Base-by-base conservation (phyloP, 2,113 vertebrate species). In the Corynorhinus townsendii region DNA sequence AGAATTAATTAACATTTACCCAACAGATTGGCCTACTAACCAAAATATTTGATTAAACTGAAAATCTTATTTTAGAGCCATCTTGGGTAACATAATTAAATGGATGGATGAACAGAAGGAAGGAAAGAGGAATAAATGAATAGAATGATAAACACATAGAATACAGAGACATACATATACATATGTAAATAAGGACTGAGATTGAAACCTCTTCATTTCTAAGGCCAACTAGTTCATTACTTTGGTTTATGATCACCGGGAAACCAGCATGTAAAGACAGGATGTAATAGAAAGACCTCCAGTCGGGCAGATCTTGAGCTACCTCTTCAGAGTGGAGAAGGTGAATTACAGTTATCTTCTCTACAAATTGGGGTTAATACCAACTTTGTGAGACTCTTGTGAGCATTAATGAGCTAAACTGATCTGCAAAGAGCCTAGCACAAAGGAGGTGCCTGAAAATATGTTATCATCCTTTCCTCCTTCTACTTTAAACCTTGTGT, bases 1-100 rank as follows among this genome's bases (percentile, higher is more conserved):
- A 90, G 11, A 82, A 77, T 69, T 81, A 90, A 71, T 88, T 89
- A 93, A 94, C 86, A 72, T 86, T 66, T 90, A 93, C 59, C 35
- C 54, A 2, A 86, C 94, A 95, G 26, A n/a, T 75, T 96, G 62
- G 38, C 45, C 28, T 77, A 64, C 62, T 54, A 72, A 84, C 30
- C 22, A 76, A 91, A 84, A 52, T 93, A 76, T 66, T 85, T 95
- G 86, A 62, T 64, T 89, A 83, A 86, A 11, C 22, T 20, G 17
- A 91, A 94, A 94, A 86, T 40, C 64, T 89, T 59, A 66, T 89
- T 88, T 90, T 91, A 76, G 10, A 77, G 64, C 11, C 43, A 52
- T 38, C 35, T 7, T 73, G 45, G n/a, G 12, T 47, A 52, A 87
- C 35, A 38, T n/a, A 83, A 93, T 35, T 71, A 10, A 30, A 72